Conservation (phyloP, 2,113 vertebrate genomes). For the Seriola aureovittata region DNA sequence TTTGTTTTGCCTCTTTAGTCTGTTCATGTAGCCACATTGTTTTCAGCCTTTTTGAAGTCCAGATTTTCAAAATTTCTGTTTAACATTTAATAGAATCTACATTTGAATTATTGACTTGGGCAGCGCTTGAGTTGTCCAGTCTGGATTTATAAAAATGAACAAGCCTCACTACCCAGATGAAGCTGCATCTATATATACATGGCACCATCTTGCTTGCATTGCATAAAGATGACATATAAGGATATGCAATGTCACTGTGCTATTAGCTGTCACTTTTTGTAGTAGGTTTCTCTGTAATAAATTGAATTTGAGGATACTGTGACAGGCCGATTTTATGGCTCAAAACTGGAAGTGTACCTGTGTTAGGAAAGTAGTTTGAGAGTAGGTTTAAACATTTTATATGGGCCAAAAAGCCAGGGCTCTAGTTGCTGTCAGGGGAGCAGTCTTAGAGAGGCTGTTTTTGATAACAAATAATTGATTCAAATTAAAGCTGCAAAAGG, state of each 20-base stretch:
- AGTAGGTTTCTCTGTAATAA: background rate
- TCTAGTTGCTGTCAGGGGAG: background rate
- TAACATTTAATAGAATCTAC: background rate
- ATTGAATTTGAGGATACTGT: background rate
- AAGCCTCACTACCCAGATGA: background rate
- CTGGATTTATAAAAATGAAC: background rate
- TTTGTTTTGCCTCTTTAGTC: background rate
- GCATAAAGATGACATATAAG: background rate
- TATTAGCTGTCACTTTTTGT: background rate
- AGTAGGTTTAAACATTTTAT: background rate
- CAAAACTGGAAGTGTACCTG: background rate
- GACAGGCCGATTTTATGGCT: background rate
- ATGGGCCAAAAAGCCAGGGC: background rate
- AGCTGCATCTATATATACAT: background rate
- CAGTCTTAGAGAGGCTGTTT: conserved; percentile 13
- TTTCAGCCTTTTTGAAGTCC: background rate
- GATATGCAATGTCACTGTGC: background rate
- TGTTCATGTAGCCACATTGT: background rate
- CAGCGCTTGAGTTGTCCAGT: background rate
- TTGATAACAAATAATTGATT: conserved; percentile 42
- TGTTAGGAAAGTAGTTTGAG: background rate
- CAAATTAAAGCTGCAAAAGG: conserved; percentile 25
- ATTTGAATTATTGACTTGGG: background rate
- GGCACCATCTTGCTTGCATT: background rate
- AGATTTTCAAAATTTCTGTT: background rate